Base-by-base conservation (phyloP, 2,797 vertebrate genomes). In the Malacoctenus gilli region DNA sequence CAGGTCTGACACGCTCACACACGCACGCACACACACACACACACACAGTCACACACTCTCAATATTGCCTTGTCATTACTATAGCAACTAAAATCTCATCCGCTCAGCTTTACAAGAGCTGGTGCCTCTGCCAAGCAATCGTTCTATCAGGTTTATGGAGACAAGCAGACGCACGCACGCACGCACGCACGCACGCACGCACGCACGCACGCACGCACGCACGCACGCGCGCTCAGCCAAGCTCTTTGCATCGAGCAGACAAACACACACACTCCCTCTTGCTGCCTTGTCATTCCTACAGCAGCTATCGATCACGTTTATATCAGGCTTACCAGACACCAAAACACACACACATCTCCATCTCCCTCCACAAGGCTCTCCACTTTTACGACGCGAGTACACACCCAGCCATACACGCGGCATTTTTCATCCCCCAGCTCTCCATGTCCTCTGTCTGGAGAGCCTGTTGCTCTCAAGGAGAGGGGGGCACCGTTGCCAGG, bases 1-100 rank as follows among this genome's bases (percentile, higher is more conserved):
- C 95, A 96, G 94, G 95, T 95, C 65, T 71, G 69, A 73, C 36
- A 48, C 32, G 61, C 57, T 59, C 42, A 54, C 36, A 52, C 44
- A 37, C 47, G 55, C 49, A 36, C 48, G 68, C 60, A 20, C 41
- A 50, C 34, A 37, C 48, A 28, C 60, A 59, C 48, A 60, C 38
- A 31, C 48, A 20, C 25, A 50, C 19, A 25, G 39, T 22, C 28
- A 58, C 54, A 41, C 39, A 22, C 39, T 21, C 30, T 11, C 30
- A 39, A 43, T 59, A 61, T 55, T 73, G 80, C 80, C 56, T 75
- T 78, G 75, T 83, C 82, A 84, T 87, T 85, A 84, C 72, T 35
- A 51, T 72, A 84, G 75, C 79, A 75, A 76, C 83, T 85, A 83
- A 81, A 87, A 84, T 77, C 78, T 75, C 83, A 78, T 79, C 80